These are phyloP conservation scores for Volucella inflata DNA, from an alignment of 2,888 invertebrate species.

Conservation along the genomic window DNA sequence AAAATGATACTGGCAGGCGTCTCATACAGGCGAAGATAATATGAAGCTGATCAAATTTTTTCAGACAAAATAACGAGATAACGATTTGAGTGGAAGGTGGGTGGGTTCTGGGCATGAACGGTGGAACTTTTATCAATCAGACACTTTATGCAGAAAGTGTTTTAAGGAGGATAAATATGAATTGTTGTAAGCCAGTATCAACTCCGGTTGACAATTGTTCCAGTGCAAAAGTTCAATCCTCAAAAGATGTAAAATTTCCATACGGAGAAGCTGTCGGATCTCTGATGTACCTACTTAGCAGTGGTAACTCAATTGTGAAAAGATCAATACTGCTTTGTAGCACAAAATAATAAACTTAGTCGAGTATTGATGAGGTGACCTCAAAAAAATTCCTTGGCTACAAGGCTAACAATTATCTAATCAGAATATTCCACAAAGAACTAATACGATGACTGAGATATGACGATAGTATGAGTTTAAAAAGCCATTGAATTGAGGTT, in stretches of 20 bases:
- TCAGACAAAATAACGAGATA: slow-evolving; percentile 26
- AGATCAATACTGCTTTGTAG: too few species aligned
- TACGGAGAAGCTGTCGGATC: slow-evolving; percentile 73
- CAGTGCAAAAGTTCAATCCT: slow-evolving; percentile 7
- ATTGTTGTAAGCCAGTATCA: slow-evolving; percentile 52
- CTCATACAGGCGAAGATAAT: slow-evolving; percentile 67
- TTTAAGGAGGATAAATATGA: slow-evolving; percentile 71
- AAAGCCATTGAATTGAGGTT: too few species aligned
- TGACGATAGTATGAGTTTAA: too few species aligned
- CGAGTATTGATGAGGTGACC: too few species aligned
- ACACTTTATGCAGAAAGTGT: slow-evolving; percentile 57
- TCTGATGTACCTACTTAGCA: slow-evolving; percentile 74
- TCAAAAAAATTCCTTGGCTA: too few species aligned
- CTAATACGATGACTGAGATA: too few species aligned
- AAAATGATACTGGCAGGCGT: slow-evolving; percentile 59
- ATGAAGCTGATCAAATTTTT: slow-evolving; percentile 17
- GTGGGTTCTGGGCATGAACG: slow-evolving; percentile 33
- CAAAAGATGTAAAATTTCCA: slow-evolving; percentile 72
- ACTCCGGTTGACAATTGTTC: slow-evolving; percentile 57
- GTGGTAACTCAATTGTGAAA: slow-evolving; percentile 38
- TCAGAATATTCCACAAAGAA: too few species aligned
- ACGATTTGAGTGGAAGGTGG: slow-evolving; percentile 21
- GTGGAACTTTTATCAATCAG: slow-evolving; percentile 65
- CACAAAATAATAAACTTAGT: too few species aligned
- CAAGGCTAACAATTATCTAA: too few species aligned